Percentiles rank a stretch among this genome's conserved stretches.
These are phyloP conservation scores for Melanotaenia trifasciata DNA, from an alignment of 2,797 vertebrate species.

Conservation along the genomic window DNA sequence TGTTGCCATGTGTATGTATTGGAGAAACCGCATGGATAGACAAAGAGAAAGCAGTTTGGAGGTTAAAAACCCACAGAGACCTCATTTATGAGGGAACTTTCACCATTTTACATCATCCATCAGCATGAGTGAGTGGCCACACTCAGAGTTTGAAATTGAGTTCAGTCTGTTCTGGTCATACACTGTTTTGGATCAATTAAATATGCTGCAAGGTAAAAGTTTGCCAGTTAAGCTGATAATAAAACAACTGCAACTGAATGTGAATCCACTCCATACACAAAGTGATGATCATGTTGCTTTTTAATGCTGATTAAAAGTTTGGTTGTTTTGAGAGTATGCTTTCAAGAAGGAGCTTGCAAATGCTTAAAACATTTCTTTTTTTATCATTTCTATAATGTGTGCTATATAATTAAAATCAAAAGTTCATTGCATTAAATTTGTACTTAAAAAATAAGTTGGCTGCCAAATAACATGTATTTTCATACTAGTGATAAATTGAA, in stretches of 20 bases:
- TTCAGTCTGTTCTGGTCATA: slow-evolving; percentile 25
- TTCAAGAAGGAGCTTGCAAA: no score
- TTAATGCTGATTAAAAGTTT: no score
- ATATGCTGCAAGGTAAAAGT: not conserved
- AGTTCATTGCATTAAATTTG: no score
- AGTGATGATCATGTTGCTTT: no score
- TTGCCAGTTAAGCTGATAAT: not conserved
- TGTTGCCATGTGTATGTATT: slow-evolving; percentile 24
- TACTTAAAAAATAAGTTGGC: no score
- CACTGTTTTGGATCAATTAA: not conserved
- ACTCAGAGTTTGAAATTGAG: slow-evolving; percentile 20
- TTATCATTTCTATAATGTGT: no score
- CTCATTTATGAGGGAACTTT: slow-evolving; percentile 86
- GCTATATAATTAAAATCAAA: no score
- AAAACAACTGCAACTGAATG: not conserved
- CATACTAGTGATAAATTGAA: no score
- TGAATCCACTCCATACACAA: no score
- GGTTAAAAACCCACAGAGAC: slow-evolving; percentile 82
- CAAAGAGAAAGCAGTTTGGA: slow-evolving; percentile 53
- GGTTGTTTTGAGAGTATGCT: no score
- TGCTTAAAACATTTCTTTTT: no score
- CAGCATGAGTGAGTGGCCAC: slow-evolving; percentile 43
- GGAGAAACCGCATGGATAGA: slow-evolving; percentile 21
- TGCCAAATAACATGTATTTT: no score
- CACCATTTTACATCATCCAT: slow-evolving; percentile 69